These are phyloP conservation scores for Lithobates pipiens DNA, from an alignment of 2,797 vertebrate genomes.

Conservation along the genomic window DNA sequence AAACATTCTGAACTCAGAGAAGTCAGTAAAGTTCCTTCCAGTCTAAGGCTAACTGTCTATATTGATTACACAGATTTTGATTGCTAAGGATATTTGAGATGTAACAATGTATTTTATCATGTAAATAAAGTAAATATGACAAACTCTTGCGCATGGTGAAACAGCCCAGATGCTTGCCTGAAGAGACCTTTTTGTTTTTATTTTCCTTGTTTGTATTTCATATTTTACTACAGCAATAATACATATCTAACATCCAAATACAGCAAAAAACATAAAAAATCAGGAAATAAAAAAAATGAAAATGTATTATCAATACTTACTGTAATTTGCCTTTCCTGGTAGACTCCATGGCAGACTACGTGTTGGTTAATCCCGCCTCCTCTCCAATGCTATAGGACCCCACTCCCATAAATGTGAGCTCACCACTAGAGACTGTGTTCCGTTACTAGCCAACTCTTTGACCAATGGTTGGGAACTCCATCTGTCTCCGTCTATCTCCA, in stretches of 20 bases:
- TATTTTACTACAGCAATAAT: background rate
- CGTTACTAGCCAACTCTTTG: no score
- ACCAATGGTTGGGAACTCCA: no score
- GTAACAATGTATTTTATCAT: background rate
- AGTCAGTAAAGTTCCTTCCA: background rate
- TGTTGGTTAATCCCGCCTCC: no score
- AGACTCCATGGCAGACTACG: no score
- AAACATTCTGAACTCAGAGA: slow-evolving; percentile 12
- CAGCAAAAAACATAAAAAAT: background rate
- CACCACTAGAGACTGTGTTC: no score
- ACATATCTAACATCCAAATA: background rate
- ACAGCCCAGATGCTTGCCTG: background rate
- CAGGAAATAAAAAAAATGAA: no score
- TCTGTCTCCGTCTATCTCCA: no score
- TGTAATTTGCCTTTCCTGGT: no score
- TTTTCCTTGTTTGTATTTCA: background rate
- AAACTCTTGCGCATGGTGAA: background rate
- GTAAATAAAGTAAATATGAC: slow-evolving; percentile 23
- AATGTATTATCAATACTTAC: no score
- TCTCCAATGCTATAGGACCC: no score
- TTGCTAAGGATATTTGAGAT: background rate
- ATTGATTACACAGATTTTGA: slow-evolving; percentile 29
- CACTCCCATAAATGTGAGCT: no score
- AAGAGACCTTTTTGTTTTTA: background rate
- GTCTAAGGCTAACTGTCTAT: background rate